These are phyloP conservation scores for Agrotis segetum DNA, from an alignment of 2,888 invertebrate genomes.

Conservation along the genomic window DNA sequence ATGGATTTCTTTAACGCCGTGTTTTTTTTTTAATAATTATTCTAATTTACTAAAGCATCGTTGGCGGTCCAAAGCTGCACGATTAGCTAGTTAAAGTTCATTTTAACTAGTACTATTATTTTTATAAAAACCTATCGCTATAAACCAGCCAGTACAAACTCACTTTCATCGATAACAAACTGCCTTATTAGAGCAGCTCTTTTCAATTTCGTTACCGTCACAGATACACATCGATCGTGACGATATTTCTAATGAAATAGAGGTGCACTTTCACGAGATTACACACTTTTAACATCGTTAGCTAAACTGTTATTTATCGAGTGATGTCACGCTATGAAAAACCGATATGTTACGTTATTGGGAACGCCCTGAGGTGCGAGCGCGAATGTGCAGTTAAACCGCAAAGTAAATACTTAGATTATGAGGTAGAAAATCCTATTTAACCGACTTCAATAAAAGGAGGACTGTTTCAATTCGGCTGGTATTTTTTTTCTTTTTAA, in stretches of 20 bases:
- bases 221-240: slow-evolving; percentile 39
- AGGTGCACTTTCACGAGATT: slow-evolving; percentile 58
- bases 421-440: too few relatives aligned
- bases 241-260: slow-evolving; percentile 42
- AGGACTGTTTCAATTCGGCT: too few relatives aligned
- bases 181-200: slow-evolving; percentile 19
- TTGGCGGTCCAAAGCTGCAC: too few relatives aligned
- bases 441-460: too few relatives aligned
- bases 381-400: too few relatives aligned
- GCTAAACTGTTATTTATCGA: slow-evolving; percentile 50
- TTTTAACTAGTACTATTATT: not conserved
- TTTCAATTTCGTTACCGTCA: slow-evolving; percentile 48
- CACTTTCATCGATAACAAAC: slow-evolving; percentile 24
- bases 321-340: slow-evolving; percentile 56
- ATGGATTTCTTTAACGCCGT: too few relatives aligned
- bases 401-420: too few relatives aligned
- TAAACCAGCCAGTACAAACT: not conserved
- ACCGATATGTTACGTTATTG: slow-evolving; percentile 46
- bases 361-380: slow-evolving; percentile 42
- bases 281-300: slow-evolving; percentile 34
- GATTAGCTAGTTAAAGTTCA: too few relatives aligned
- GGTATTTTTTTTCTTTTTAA: too few relatives aligned
- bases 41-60: too few relatives aligned
- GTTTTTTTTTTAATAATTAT: too few relatives aligned
- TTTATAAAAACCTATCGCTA: not conserved